Evolutionary conservation across 1,140 invertebrate species (phyloP).

Genomic region (Drosophila sproati): DNA sequence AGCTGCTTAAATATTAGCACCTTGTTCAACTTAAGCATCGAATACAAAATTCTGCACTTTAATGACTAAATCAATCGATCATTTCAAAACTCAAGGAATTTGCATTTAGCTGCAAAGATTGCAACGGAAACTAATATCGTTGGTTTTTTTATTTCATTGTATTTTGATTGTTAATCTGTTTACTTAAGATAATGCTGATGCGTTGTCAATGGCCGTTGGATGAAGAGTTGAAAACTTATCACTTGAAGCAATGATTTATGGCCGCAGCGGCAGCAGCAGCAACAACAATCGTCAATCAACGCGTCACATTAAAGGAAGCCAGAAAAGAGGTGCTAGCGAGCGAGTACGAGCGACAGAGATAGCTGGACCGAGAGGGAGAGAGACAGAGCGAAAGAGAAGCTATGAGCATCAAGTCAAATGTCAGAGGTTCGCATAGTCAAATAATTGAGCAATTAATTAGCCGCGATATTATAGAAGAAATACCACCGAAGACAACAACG

Average conservation of each 20-base stretch:
- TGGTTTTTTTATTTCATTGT: neutral
- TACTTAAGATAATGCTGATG: constrained; percentile 25
- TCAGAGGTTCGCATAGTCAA: constrained; percentile 73
- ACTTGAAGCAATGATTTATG: constrained; percentile 65
- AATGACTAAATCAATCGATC: constrained; percentile 39
- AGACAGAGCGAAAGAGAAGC: constrained; percentile 14
- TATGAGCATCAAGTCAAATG: constrained; percentile 65
- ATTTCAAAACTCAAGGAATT: constrained; percentile 36
- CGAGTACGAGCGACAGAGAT: constrained; percentile 1
- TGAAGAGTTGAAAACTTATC: constrained; percentile 50
- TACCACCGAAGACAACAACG: constrained; percentile 17
- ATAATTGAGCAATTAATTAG: constrained; percentile 83
- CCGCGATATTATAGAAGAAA: constrained; percentile 48
- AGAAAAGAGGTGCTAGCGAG: neutral
- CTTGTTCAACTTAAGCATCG: neutral
- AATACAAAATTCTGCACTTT: constrained; percentile 16
- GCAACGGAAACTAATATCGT: constrained; percentile 34
- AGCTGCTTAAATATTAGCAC: neutral
- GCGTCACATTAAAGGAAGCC: constrained; percentile 74
- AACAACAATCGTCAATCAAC: constrained; percentile 38
- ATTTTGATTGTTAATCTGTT: constrained; percentile 13
- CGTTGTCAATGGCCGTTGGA: constrained; percentile 40
- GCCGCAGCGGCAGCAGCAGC: constrained; percentile 24
- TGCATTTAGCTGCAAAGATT: constrained; percentile 34
- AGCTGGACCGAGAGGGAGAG: too few species aligned